Evolutionary conservation across 2,888 invertebrate species (phyloP), one percentile per base, ranked within the genome.

Genomic region (Drosophila colorata): DNA sequence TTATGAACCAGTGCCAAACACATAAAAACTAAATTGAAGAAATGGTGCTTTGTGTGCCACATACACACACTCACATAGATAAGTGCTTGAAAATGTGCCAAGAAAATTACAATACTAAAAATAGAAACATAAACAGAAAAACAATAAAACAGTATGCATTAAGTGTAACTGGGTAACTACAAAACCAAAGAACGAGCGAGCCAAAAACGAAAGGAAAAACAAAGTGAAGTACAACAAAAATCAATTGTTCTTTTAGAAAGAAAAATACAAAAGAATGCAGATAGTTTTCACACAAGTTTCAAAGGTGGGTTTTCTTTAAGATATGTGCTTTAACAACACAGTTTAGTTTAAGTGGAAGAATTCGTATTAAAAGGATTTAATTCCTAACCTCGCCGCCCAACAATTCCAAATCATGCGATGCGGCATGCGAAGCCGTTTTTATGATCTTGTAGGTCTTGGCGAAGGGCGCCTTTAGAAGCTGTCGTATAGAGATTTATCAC

Each of bases 391-490:
- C 92, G 90, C 92, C 91, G 90, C 92, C 94, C 93, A 92, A 92
- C 80, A 92, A 80, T 90, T 95, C 95, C 91, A 95, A 93, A 93
- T 95, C 95, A 92, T 95, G 94, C 88, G 95, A 95, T 93, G 95
- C 94, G 92, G 95, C 96, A 89, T 90, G 90, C 76, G 91, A 91
- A 70, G 90, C 90, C 94, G 96, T 97, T 96, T 97, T 97, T 95
- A 97, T 96, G 94, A 97, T 97, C 94, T 95, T 97, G 96, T 97
- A 97, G 95, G 97, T 96, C 95, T 97, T 97, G 94, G 96, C 96
- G 94, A 97, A 97, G 92, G 97, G 97, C 93, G 97, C 97, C 96
- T 97, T 98, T 95, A 98, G 96, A 94, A 97, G 96, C 97, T 98
- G 94, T 86, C 85, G 79, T 71, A 65, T 75, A 68, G 49, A 87